A percentile compares a stretch with the other conserved stretches of the same genome.
Conservation (phyloP, 2,113 vertebrate genomes). For the Nothoprocta pentlandii region DNA sequence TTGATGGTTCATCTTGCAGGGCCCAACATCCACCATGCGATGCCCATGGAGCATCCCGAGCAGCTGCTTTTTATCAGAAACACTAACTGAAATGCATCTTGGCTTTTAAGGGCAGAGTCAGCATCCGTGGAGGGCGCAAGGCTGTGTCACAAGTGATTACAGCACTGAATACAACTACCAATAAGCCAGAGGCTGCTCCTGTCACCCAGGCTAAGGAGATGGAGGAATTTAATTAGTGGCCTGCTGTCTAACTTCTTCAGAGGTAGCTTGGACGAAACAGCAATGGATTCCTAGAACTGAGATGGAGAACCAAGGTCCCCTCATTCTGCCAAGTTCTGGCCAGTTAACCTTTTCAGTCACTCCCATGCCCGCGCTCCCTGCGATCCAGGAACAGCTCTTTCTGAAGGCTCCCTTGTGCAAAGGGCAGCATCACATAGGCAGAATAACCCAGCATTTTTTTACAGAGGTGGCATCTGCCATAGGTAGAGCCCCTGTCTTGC, state of each 20-base stretch:
- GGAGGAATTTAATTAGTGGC: background rate
- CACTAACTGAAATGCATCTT: background rate
- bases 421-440: background rate
- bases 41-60: background rate
- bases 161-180: background rate
- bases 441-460: background rate
- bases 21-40: accelerated
- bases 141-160: background rate
- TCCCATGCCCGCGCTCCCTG: accelerated
- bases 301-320: background rate
- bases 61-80: background rate
- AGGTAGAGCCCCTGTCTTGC: background rate
- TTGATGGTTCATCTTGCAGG: background rate
- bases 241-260: background rate
- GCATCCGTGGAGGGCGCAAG: background rate
- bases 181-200: background rate
- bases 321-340: background rate
- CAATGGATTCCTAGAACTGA: background rate
- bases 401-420: background rate
- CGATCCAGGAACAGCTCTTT: background rate
- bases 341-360: background rate
- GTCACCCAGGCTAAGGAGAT: background rate
- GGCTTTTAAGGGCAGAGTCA: background rate
- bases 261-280: background rate
- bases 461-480: background rate